A percentile compares a stretch with the other conserved stretches of the same genome.
Evolutionary conservation across 2,888 invertebrate genomes (phyloP).

Genomic region (Cataglyphis livida): DNA sequence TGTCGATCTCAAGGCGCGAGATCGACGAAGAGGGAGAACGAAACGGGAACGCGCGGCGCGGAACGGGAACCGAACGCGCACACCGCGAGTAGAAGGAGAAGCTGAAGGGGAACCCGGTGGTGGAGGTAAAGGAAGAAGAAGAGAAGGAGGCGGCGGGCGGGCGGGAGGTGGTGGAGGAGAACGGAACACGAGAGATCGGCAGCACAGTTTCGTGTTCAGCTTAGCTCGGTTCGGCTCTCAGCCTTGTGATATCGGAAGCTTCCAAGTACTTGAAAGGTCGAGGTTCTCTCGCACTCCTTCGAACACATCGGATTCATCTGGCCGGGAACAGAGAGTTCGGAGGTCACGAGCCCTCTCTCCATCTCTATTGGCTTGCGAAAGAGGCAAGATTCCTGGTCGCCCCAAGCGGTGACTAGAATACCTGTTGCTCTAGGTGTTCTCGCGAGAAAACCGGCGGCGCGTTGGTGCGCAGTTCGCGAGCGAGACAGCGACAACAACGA

Average conservation of each 20-base stretch:
- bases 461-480: conserved; percentile 71
- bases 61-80: conserved; percentile 73
- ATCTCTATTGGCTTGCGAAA: conserved; percentile 22
- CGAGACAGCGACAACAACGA: conserved; percentile 51
- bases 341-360: conserved; percentile 6
- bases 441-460: conserved; percentile 22
- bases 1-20: conserved; percentile 29
- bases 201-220: conserved; percentile 81
- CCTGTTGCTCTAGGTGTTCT: conserved; percentile 44
- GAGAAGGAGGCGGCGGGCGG: conserved; percentile 63
- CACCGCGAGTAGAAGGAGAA: conserved; percentile 74
- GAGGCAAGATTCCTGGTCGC: conserved; percentile 39
- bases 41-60: conserved; percentile 76
- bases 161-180: conserved; percentile 74
- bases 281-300: conserved; percentile 34
- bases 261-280: conserved; percentile 59
- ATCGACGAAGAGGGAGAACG: conserved; percentile 68
- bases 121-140: conserved; percentile 66
- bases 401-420: conserved; percentile 54
- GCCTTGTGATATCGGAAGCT: conserved; percentile 69
- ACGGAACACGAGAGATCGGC: conserved; percentile 82
- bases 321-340: neutral
- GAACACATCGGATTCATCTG: conserved; percentile 20
- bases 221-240: conserved; percentile 76
- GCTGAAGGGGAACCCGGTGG: conserved; percentile 70